A percentile compares a stretch with the other conserved stretches of the same genome.
Evolutionary conservation across 1,140 invertebrate species (phyloP).

Genomic region (Drosophila lini): DNA sequence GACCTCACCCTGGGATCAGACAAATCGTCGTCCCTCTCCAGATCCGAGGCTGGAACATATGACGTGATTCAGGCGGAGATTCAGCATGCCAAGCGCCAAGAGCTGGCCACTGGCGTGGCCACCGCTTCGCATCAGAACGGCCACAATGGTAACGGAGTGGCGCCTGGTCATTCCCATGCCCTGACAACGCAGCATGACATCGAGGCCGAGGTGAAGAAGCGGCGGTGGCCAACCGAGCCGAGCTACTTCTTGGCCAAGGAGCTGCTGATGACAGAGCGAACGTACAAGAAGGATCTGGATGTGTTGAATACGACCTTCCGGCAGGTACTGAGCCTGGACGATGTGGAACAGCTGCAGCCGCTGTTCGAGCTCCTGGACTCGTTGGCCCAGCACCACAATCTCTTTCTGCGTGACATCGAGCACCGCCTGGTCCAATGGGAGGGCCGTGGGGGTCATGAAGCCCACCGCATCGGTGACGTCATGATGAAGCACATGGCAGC

Average conservation of each 20-base stretch:
- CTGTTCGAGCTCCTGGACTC: constrained; percentile 85
- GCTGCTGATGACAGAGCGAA: constrained; percentile 97
- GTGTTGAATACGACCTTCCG: constrained; percentile 92
- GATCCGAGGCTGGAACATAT: constrained; percentile 83
- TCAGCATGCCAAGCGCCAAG: constrained; percentile 78
- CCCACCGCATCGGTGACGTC: constrained; percentile 88
- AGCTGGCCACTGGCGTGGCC: constrained; percentile 72
- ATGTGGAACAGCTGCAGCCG: constrained; percentile 82
- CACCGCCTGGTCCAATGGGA: constrained; percentile 85
- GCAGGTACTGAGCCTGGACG: constrained; percentile 86
- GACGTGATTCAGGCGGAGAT: constrained; percentile 82
- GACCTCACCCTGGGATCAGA: constrained; percentile 82
- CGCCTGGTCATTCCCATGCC: constrained; percentile 12
- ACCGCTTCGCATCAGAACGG: constrained; percentile 57
- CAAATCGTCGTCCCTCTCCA: constrained; percentile 82
- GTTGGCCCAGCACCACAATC: constrained; percentile 86
- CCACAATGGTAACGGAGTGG: constrained; percentile 59
- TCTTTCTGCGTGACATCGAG: constrained; percentile 86
- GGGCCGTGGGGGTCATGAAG: constrained; percentile 83
- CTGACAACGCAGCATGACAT: constrained; percentile 43
- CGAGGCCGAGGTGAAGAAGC: constrained; percentile 75
- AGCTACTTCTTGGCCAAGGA: constrained; percentile 97
- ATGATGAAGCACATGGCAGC: constrained; percentile 87
- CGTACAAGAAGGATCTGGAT: constrained; percentile 97
- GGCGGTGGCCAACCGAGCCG: constrained; percentile 90